A percentile compares a stretch with the other conserved stretches of the same genome.
Evolutionary conservation across 2,113 vertebrate genomes (phyloP).

Genomic region (Sylvilagus bachmani): DNA sequence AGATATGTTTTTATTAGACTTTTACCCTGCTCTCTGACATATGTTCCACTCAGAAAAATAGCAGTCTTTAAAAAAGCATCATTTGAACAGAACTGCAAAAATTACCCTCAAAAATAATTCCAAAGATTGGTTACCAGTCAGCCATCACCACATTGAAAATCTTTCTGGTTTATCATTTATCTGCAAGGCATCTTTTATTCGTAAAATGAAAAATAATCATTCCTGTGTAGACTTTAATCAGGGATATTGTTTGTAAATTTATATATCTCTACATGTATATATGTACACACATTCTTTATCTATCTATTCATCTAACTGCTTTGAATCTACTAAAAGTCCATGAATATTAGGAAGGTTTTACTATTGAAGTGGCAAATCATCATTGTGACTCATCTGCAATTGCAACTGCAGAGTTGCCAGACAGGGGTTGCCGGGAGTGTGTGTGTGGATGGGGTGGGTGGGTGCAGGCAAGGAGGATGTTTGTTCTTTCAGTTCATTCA

Average conservation of each 20-base stretch:
- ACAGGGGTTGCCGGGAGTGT: background rate
- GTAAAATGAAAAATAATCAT: constrained; percentile 32
- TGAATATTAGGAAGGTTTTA: constrained; percentile 34
- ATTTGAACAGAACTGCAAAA: constrained; percentile 73
- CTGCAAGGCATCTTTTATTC: constrained; percentile 50
- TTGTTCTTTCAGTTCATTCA: background rate
- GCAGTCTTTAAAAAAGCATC: constrained; percentile 73
- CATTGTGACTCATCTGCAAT: background rate
- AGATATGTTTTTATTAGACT: constrained; percentile 83
- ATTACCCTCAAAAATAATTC: constrained; percentile 73
- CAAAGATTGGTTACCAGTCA: constrained; percentile 65
- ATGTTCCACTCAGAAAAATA: constrained; percentile 77
- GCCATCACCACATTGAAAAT: background rate
- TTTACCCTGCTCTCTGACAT: constrained; percentile 78
- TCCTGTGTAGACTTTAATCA: constrained; percentile 49
- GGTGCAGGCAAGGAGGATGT: background rate
- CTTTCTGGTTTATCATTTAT: constrained; percentile 50
- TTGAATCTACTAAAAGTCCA: constrained; percentile 34
- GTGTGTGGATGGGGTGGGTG: background rate
- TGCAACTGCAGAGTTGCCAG: background rate
- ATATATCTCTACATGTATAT: background rate
- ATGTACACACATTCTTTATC: background rate
- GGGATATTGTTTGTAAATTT: background rate
- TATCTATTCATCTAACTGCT: constrained; percentile 33
- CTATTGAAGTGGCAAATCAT: background rate